Evolutionary conservation across 2,888 invertebrate species (phyloP).

Genomic region (Oligia strigilis): DNA sequence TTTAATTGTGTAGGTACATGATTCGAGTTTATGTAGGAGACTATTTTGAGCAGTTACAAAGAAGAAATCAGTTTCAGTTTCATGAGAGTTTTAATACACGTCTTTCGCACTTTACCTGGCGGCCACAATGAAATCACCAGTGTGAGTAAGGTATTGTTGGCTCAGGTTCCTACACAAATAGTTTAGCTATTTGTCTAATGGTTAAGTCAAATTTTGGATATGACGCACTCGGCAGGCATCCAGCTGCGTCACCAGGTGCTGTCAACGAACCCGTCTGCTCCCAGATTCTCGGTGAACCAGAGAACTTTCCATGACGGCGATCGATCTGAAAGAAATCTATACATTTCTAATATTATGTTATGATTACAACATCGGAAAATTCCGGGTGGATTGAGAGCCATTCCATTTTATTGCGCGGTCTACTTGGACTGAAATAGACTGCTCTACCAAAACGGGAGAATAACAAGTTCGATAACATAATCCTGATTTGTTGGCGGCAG

Average conservation of each 20-base stretch:
- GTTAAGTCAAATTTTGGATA: conserved; percentile 73
- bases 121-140: conserved; percentile 53
- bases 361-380: conserved; percentile 61
- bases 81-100: conserved; percentile 10
- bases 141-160: conserved; percentile 70
- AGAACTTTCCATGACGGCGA: conserved; percentile 66
- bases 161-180: conserved; percentile 71
- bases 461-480: conserved; percentile 44
- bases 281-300: conserved; percentile 16
- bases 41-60: conserved; percentile 19
- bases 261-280: conserved; percentile 75
- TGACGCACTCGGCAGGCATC: conserved; percentile 78
- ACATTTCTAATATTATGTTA: conserved; percentile 43
- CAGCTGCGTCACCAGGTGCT: conserved; percentile 78
- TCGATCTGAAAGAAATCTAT: conserved; percentile 41
- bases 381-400: conserved; percentile 50
- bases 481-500: conserved; percentile 41
- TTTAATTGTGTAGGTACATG: not conserved
- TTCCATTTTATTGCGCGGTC: conserved; percentile 58
- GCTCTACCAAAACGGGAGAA: conserved; percentile 52
- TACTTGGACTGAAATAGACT: conserved; percentile 60
- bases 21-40: not conserved
- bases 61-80: conserved; percentile 6
- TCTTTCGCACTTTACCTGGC: conserved; percentile 41
- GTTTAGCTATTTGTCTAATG: conserved; percentile 73